Evolutionary conservation across 1,140 invertebrate genomes (phyloP).

Genomic region (Drosophila gunungcola): DNA sequence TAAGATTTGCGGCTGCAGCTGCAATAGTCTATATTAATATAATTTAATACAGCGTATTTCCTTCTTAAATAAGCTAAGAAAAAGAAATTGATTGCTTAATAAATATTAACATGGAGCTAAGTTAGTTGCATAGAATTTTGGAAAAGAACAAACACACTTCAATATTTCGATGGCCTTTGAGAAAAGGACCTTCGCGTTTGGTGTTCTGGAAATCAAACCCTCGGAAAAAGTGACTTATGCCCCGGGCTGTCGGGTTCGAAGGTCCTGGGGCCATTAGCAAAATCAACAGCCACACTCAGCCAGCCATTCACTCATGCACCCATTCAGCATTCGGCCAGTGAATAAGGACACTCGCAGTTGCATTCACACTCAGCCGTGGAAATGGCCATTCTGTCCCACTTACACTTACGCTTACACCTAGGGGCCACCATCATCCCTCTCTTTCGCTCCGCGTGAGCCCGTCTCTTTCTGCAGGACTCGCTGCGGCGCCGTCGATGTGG

Average conservation of each 20-base stretch:
- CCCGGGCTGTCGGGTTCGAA: conserved; percentile 14
- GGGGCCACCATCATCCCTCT: not conserved
- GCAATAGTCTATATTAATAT: no score
- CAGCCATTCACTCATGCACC: conserved; percentile 26
- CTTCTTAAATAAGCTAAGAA: no score
- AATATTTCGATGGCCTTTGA: not conserved
- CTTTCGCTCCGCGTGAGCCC: conserved; percentile 6
- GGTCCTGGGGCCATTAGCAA: conserved; percentile 59
- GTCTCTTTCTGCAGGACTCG: conserved; percentile 25
- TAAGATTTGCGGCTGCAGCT: no score
- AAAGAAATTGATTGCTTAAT: not conserved
- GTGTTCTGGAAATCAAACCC: conserved; percentile 4
- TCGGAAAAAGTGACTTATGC: conserved; percentile 14
- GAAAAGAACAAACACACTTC: not conserved
- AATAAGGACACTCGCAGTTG: conserved; percentile 21
- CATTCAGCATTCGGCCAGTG: conserved; percentile 6
- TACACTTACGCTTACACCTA: conserved; percentile 10
- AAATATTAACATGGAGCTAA: not conserved
- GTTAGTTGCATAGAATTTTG: no score
- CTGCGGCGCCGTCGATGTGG: conserved; percentile 67
- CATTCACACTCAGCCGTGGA: conserved; percentile 14
- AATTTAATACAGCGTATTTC: no score
- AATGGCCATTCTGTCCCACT: conserved; percentile 10
- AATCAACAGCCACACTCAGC: conserved; percentile 63
- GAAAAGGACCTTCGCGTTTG: not conserved